Conservation (phyloP, 1,140 invertebrate genomes). For the Leucophenga varia region DNA sequence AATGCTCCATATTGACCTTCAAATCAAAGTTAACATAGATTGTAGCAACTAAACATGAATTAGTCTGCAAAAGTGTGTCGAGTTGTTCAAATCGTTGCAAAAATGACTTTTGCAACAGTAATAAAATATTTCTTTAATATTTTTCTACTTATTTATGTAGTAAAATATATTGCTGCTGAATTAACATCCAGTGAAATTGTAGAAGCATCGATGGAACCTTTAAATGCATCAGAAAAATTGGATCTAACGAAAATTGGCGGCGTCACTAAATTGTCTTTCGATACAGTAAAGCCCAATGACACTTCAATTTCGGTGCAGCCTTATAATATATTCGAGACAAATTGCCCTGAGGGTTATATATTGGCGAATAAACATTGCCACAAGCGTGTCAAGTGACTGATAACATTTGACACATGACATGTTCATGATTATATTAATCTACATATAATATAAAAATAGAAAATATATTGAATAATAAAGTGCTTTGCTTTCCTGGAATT, state of each 20-base stretch:
- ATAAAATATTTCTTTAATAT: conserved; percentile 1
- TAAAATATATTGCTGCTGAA: background rate
- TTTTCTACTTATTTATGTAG: too few species aligned
- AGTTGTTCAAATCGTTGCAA: too few species aligned
- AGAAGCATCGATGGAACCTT: conserved; percentile 14
- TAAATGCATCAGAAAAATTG: background rate
- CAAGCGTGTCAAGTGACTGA: conserved; percentile 28
- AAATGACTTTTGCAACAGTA: too few species aligned
- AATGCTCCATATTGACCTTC: too few species aligned
- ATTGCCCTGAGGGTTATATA: conserved; percentile 38
- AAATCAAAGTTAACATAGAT: too few species aligned
- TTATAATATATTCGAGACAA: conserved; percentile 44
- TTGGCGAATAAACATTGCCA: conserved; percentile 46
- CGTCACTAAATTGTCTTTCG: conserved; percentile 3
- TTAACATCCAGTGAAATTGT: conserved; percentile 29
- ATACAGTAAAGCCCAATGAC: conserved; percentile 10
- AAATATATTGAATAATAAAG: conserved; percentile 8
- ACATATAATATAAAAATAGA: background rate
- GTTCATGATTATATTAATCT: too few species aligned
- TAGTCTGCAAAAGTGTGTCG: too few species aligned
- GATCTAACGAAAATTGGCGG: background rate
- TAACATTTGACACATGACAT: too few species aligned
- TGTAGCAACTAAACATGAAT: too few species aligned
- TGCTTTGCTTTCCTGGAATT: too few species aligned
- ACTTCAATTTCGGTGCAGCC: conserved; percentile 26